A percentile compares a stretch with the other conserved stretches of the same genome.
These are phyloP conservation scores for Chalcis sispes DNA, from an alignment of 2,888 invertebrate species.

Conservation along the genomic window DNA sequence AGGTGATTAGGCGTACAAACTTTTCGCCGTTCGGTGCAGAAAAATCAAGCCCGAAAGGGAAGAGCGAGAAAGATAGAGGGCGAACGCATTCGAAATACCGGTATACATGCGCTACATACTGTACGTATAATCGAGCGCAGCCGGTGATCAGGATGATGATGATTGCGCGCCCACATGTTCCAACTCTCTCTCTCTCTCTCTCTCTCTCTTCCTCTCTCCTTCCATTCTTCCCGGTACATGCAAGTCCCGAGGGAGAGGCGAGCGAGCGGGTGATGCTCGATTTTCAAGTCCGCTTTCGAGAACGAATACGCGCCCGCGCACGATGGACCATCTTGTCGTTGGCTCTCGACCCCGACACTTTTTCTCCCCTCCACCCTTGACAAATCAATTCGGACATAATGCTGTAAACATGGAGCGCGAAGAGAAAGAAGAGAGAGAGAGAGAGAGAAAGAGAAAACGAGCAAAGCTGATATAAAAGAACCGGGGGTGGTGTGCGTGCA, in stretches of 20 bases:
- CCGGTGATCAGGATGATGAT: conserved; percentile 64
- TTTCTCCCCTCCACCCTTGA: conserved; percentile 61
- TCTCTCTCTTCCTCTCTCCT: too few species aligned
- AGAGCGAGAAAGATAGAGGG: conserved; percentile 3
- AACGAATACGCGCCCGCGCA: too few species aligned
- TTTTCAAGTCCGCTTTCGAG: conserved; percentile 67
- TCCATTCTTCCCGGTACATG: too few species aligned
- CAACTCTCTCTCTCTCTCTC: too few species aligned
- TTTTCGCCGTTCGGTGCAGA: conserved; percentile 1
- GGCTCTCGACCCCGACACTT: conserved; percentile 53
- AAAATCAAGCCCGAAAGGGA: conserved; percentile 4
- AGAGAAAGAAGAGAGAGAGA: conserved; percentile 37
- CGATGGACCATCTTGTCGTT: conserved; percentile 49
- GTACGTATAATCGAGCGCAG: conserved; percentile 1
- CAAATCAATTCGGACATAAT: conserved; percentile 74
- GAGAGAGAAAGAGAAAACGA: conserved; percentile 6
- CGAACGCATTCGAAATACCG: conserved; percentile 21
- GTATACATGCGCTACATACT: not conserved
- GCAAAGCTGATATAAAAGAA: conserved; percentile 8
- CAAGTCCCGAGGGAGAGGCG: conserved; percentile 22
- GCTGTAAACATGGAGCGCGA: conserved; percentile 73
- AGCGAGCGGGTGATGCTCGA: conserved; percentile 59
- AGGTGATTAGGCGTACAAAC: conserved; percentile 31
- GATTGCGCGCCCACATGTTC: conserved; percentile 72
- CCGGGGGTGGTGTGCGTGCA: not conserved